Evolutionary conservation across 64 coral and sea anemone genomes (phyloP), one percentile per base, ranked within the genome.

Genomic region (Stichodactyla mertensii): DNA sequence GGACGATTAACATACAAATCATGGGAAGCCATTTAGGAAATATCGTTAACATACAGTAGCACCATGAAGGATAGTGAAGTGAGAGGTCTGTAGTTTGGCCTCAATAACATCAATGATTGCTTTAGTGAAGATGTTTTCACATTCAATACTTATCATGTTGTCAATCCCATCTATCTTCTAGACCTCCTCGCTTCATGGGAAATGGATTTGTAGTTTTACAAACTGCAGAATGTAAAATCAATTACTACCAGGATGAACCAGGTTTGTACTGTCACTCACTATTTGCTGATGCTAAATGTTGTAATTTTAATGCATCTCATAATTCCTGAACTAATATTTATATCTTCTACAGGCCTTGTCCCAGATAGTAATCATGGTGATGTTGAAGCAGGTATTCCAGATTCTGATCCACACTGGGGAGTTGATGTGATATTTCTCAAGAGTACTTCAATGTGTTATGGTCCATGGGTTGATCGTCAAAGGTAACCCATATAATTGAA

Each of bases 201-300:
- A 92, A 99, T 61, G 97, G 97, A 7, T 99, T 99, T 87, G 88
- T 95, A 78, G 97, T 99, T 23, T 82, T 99, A 57, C 90, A 99
- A 61, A 86, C 97, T 86, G 90, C 90, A 14, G 93, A 92, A 64
- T 99, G 97, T 79, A 92, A 88, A 74, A 78, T 99, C 61, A 88
- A 91, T n/a, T 99, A 99, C 86, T 93, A 92, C 54, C 89, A 92
- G 78, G 97, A 99, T 93, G 97, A 99, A 84, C 97, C 97, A 95
- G 95, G 95, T 98, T 56, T 88, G 51, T 0, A 58, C 1, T 11
- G 14, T 58, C 56, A 11, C 56, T 58, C 56, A 9, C 1, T 58
- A 11, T 58, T 58, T 58, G 8, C 2, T 11, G 56, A 11, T 58
- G 56, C 14, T 11, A 11, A 11, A 15, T 58, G 56, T 58, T 58